Conservation (phyloP, 2,797 vertebrate genomes). For the Mormyrus proboscirostris region DNA sequence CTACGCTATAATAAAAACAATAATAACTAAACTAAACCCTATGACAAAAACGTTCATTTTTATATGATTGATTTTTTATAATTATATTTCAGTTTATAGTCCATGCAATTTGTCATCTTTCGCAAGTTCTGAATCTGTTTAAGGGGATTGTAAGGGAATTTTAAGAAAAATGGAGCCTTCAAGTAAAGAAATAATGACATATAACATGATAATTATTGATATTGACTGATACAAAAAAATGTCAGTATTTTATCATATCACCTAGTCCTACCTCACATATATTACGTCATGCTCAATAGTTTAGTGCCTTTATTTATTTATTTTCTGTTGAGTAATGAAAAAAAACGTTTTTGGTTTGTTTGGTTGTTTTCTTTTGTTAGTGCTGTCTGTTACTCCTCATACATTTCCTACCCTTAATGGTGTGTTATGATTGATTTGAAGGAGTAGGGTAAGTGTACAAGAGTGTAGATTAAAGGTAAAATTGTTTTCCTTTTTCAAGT, state of each 20-base stretch:
- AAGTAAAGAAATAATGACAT: background rate
- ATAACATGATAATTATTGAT: background rate
- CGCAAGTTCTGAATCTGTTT: background rate
- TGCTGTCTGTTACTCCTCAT: background rate
- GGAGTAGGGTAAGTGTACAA: background rate
- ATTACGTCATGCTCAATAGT: background rate
- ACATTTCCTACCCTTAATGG: background rate
- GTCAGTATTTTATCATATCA: no score
- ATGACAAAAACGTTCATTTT: background rate
- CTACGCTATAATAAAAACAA: background rate
- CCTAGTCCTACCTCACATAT: background rate
- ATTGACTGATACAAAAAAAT: background rate
- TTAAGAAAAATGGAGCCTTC: background rate
- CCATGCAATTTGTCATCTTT: background rate
- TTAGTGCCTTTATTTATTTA: background rate
- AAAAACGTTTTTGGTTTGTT: background rate
- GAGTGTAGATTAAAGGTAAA: background rate
- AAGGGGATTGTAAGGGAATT: background rate
- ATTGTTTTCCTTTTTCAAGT: background rate
- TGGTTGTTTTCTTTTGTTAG: background rate
- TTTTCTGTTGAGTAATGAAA: background rate
- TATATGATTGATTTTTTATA: background rate
- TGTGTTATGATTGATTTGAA: background rate
- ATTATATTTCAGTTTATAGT: background rate
- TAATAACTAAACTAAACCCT: background rate